These are phyloP conservation scores for Centrocercus urophasianus DNA, from an alignment of 2,113 vertebrate genomes.

Conservation along the genomic window DNA sequence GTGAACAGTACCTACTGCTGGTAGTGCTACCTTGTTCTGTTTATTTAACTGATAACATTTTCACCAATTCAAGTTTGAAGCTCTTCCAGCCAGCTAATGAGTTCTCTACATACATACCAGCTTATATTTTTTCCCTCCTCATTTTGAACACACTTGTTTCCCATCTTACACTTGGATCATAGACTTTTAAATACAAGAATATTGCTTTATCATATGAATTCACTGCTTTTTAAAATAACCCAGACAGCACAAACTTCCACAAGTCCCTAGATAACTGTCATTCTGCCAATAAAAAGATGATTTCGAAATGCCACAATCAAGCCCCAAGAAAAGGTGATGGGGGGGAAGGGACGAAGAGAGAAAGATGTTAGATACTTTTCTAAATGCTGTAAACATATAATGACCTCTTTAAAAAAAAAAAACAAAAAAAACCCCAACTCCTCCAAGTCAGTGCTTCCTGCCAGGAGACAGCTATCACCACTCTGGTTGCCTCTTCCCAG, in stretches of 20 bases:
- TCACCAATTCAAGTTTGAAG: neutral
- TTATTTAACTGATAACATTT: neutral
- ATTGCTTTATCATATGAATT: neutral
- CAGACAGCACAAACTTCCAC: neutral
- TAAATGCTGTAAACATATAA: neutral
- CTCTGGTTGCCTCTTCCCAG: neutral
- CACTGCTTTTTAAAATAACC: neutral
- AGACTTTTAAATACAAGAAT: neutral
- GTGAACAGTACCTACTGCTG: fast-evolving
- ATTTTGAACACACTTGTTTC: neutral
- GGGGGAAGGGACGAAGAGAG: fast-evolving
- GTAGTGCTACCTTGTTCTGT: too few species aligned
- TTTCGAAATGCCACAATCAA: neutral
- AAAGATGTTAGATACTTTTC: neutral
- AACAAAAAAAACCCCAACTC: neutral
- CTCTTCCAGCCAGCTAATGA: neutral
- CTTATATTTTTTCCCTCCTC: neutral
- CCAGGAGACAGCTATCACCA: conserved; percentile 2
- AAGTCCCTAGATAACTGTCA: neutral
- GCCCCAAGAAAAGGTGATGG: too few species aligned
- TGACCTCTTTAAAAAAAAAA: neutral
- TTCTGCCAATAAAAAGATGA: neutral
- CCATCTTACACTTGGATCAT: neutral
- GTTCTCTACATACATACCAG: neutral
- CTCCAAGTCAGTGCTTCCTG: conserved; percentile 3